A percentile compares a stretch with the other conserved stretches of the same genome.
These are phyloP conservation scores for Sycobia sp. DNA, from an alignment of 1,140 invertebrate species.

Conservation along the genomic window DNA sequence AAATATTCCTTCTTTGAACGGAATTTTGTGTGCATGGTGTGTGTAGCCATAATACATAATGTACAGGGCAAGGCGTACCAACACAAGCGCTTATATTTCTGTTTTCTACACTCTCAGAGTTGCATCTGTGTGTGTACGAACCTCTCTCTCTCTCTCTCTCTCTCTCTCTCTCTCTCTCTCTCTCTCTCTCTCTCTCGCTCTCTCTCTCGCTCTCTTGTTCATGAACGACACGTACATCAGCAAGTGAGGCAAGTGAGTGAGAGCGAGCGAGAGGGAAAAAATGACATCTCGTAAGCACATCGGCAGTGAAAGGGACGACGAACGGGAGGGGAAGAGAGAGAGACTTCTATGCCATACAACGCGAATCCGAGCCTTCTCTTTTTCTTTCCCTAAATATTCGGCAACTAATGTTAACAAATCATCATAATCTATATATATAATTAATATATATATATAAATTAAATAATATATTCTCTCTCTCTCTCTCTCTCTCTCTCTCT, in stretches of 20 bases:
- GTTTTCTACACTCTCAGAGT: neutral
- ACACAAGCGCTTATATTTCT: neutral
- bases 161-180: too few relatives aligned
- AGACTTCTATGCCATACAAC: neutral
- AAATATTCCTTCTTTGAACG: too few relatives aligned
- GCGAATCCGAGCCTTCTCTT: too few relatives aligned
- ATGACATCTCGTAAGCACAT: conserved; percentile 18
- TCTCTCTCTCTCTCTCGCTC: too few relatives aligned
- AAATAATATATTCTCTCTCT: neutral
- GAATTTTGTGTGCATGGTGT: conserved; percentile 5
- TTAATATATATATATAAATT: neutral
- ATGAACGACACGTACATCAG: conserved; percentile 14
- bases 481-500: neutral
- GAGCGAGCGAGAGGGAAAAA: conserved; percentile 11
- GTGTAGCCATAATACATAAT: too few relatives aligned
- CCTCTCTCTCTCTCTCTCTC: too few relatives aligned
- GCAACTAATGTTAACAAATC: conserved; percentile 7
- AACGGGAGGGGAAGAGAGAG: neutral
- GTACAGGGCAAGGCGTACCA: neutral
- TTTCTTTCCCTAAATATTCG: too few relatives aligned
- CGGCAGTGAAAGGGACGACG: conserved; percentile 23
- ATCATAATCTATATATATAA: neutral
- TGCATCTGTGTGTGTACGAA: too few relatives aligned
- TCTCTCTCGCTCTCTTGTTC: conserved; percentile 4
- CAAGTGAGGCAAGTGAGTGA: neutral